These are phyloP conservation scores for Siphamia tubifer DNA, from an alignment of 2,113 vertebrate genomes.

Conservation along the genomic window DNA sequence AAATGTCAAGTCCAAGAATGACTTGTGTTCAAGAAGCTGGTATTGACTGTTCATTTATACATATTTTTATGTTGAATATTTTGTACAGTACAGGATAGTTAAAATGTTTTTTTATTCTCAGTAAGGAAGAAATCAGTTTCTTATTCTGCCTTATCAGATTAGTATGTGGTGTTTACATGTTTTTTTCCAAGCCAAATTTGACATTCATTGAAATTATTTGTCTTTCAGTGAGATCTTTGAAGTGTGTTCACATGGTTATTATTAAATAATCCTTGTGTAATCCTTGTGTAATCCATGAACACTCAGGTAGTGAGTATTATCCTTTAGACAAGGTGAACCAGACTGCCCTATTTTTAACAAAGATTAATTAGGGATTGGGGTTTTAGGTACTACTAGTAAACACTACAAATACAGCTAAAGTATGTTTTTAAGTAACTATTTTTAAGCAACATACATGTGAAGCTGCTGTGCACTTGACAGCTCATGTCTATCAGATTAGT, in stretches of 20 bases:
- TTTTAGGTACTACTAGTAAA: slow-evolving; percentile 56
- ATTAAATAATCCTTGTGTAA: slow-evolving; percentile 66
- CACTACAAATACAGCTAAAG: slow-evolving; percentile 51
- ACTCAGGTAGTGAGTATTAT: slow-evolving; percentile 36
- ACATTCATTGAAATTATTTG: slow-evolving; percentile 2
- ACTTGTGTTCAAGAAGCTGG: not conserved
- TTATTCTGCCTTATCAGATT: slow-evolving; percentile 45
- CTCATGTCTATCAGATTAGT: too few relatives aligned
- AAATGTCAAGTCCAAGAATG: not conserved
- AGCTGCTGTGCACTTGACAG: not conserved
- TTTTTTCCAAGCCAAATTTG: not conserved
- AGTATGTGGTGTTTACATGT: slow-evolving; percentile 40
- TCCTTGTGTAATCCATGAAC: slow-evolving; percentile 57
- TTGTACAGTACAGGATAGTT: not conserved
- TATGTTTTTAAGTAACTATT: slow-evolving; percentile 42
- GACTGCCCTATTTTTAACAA: slow-evolving; percentile 72
- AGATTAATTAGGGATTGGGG: slow-evolving; percentile 78
- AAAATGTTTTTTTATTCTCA: not conserved
- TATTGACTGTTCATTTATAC: not conserved
- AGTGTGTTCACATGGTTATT: slow-evolving; percentile 27
- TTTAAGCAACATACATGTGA: not conserved
- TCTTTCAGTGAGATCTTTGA: slow-evolving; percentile 27
- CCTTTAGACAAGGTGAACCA: slow-evolving; percentile 59
- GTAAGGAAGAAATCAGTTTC: not conserved
- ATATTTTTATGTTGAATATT: not conserved